These are phyloP conservation scores for Stigmatopora argus DNA, from an alignment of 2,113 vertebrate genomes.

Conservation along the genomic window DNA sequence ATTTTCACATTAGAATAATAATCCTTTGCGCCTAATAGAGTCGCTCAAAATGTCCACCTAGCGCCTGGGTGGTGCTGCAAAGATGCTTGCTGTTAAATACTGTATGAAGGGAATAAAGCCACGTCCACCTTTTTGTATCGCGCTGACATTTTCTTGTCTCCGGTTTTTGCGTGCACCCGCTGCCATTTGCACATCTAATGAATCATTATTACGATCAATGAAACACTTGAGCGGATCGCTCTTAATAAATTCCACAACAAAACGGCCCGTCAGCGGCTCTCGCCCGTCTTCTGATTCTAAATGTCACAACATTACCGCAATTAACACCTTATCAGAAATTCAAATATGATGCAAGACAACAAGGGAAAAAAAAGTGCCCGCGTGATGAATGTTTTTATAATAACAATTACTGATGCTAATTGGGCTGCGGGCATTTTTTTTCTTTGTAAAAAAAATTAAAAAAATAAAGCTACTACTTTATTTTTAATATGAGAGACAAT, in stretches of 20 bases:
- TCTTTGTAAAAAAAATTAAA: constrained; percentile 17
- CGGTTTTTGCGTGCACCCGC: not conserved
- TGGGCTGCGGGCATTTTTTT: constrained; percentile 33
- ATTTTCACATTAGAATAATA: constrained; percentile 81
- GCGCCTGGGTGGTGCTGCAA: constrained; percentile 47
- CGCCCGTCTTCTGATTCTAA: constrained; percentile 22
- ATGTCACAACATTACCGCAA: constrained; percentile 32
- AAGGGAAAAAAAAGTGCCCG: not conserved
- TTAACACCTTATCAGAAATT: constrained; percentile 23
- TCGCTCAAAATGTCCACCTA: constrained; percentile 64
- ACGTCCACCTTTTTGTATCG: constrained; percentile 1
- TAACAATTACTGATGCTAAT: constrained; percentile 42
- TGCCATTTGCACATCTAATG: constrained; percentile 3
- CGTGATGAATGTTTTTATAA: constrained; percentile 31
- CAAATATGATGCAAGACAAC: constrained; percentile 16
- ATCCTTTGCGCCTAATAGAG: constrained; percentile 76
- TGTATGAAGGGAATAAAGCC: constrained; percentile 37
- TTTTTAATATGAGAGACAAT: constrained; percentile 51
- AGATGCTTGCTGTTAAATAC: constrained; percentile 37
- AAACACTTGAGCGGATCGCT: constrained; percentile 6
- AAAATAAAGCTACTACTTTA: not conserved
- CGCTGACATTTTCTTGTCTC: constrained; percentile 5
- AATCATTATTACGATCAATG: constrained; percentile 7
- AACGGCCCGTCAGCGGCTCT: constrained; percentile 12
- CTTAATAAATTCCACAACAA: constrained; percentile 21